phyloP scores from a whole-genome alignment of 2,113 vertebrate genomes.

The Aegithalos caudatus region DNA sequence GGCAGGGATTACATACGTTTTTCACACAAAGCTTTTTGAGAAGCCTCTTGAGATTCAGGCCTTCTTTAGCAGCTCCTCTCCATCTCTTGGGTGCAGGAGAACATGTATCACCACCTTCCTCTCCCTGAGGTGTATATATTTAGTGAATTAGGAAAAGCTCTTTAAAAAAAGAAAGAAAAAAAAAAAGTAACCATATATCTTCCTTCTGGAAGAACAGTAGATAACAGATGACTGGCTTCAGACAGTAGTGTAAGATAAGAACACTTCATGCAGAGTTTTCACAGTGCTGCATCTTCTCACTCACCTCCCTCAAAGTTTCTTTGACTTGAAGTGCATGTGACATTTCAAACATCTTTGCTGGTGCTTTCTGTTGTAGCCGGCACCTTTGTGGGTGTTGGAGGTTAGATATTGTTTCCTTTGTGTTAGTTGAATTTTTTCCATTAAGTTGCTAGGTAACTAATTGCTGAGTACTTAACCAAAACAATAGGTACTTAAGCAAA shows the following conservation, averaged over 20 bases:
- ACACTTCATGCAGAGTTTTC: neutral
- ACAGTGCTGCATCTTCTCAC: neutral
- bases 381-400: too few species aligned
- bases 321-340: fast-evolving
- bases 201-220: neutral
- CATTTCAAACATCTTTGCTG: neutral
- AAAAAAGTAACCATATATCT: neutral
- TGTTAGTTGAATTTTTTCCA: too few species aligned
- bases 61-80: neutral
- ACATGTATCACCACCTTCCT: neutral
- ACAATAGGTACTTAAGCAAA: too few species aligned
- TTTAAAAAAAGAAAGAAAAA: neutral
- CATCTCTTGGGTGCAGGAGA: neutral
- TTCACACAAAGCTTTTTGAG: neutral
- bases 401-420: too few species aligned
- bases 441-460: too few species aligned
- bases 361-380: neutral
- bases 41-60: neutral
- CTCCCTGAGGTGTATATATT: neutral
- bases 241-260: neutral
- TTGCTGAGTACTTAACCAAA: too few species aligned
- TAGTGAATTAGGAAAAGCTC: neutral
- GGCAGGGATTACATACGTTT: neutral
- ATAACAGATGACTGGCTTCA: neutral
- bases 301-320: neutral